A percentile compares a stretch with the other conserved stretches of the same genome.
phyloP scores from a whole-genome alignment of 92 coral and sea anemone genomes.

The Hydrozoanthus gracilis region DNA sequence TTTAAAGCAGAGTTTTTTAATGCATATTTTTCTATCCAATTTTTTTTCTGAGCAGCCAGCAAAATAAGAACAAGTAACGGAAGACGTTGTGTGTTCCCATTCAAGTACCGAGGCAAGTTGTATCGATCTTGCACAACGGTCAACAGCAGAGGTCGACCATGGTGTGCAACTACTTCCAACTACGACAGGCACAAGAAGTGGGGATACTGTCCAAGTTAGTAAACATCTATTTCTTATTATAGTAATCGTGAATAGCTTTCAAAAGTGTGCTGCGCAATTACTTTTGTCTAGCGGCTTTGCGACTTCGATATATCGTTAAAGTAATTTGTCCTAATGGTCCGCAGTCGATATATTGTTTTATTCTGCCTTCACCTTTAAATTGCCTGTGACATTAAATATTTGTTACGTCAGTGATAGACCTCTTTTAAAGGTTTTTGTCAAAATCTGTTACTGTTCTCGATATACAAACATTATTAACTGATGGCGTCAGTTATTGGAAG shows the following conservation, averaged over 20 bases:
- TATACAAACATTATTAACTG: too few species aligned
- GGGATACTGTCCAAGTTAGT: constrained; percentile 32
- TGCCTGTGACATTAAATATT: too few species aligned
- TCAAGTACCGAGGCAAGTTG: background rate
- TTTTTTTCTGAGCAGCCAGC: constrained; percentile 21
- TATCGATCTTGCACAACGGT: background rate
- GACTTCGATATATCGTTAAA: too few species aligned
- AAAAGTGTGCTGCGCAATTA: background rate
- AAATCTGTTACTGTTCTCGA: too few species aligned
- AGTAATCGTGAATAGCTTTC: background rate
- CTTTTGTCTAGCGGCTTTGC: background rate
- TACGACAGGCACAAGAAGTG: constrained; percentile 18
- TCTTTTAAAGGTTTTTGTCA: too few species aligned
- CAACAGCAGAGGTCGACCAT: background rate
- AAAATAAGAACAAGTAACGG: background rate
- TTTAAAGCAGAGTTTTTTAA: background rate
- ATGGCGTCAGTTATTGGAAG: too few species aligned
- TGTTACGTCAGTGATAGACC: too few species aligned
- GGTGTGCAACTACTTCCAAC: constrained; percentile 22
- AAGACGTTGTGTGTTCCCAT: constrained; percentile 13
- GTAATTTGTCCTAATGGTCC: too few species aligned
- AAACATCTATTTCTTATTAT: background rate
- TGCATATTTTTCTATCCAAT: background rate
- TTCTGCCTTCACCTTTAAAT: too few species aligned
- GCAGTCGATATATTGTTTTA: too few species aligned